Conservation (phyloP, 2,888 invertebrate genomes). For the Notodromas monacha region DNA sequence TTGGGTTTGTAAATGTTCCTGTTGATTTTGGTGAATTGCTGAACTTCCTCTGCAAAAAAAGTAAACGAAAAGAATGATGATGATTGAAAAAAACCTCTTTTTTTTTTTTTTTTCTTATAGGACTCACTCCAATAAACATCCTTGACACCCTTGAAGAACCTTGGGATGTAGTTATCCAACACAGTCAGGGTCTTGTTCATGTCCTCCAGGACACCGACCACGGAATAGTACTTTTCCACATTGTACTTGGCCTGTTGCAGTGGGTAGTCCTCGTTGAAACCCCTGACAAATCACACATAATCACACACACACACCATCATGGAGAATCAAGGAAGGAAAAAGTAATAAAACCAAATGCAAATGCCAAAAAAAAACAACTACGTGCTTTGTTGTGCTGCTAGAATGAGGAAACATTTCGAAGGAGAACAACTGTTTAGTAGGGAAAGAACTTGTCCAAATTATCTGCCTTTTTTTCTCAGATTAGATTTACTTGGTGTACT, state of each 20-base stretch:
- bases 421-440: too few relatives aligned
- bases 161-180: conserved; percentile 49
- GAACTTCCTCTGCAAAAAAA: conserved; percentile 12
- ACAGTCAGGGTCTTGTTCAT: conserved; percentile 51
- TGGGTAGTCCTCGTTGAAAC: conserved; percentile 49
- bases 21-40: conserved; percentile 15
- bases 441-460: too few relatives aligned
- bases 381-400: too few relatives aligned
- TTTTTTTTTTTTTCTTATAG: background rate
- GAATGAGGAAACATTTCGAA: too few relatives aligned
- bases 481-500: too few relatives aligned
- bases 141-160: conserved; percentile 44
- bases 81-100: conserved; percentile 6
- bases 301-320: conserved; percentile 51
- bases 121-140: conserved; percentile 41
- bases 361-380: too few relatives aligned
- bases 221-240: conserved; percentile 53
- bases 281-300: conserved; percentile 24
- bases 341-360: conserved; percentile 21
- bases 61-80: conserved; percentile 6
- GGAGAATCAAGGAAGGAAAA: conserved; percentile 71
- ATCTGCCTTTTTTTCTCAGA: too few relatives aligned
- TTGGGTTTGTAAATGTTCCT: conserved; percentile 56
- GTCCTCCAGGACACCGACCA: conserved; percentile 59
- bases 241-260: conserved; percentile 49